Conservation (phyloP, 2,113 vertebrate genomes). For the Pandion haliaetus region DNA sequence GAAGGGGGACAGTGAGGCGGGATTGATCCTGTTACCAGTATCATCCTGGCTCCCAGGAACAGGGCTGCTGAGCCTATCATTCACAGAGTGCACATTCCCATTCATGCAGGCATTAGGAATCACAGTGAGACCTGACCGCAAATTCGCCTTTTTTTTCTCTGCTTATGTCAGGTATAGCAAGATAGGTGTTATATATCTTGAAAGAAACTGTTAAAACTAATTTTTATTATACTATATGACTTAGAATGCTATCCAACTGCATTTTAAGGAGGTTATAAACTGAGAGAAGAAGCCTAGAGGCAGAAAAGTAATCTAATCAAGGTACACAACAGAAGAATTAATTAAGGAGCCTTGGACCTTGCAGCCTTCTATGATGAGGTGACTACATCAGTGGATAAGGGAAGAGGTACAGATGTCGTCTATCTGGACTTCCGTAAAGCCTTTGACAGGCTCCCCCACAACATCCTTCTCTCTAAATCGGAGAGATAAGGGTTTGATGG, state of each 20-base stretch:
- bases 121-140: not conserved
- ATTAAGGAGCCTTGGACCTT: not conserved
- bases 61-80: not conserved
- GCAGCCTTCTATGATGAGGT: not conserved
- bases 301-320: slow-evolving; percentile 37
- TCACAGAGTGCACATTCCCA: accelerated
- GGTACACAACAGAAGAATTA: slow-evolving; percentile 6
- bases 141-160: accelerated
- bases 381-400: not conserved
- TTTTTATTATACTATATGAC: not conserved
- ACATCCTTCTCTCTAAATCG: accelerated
- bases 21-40: not conserved
- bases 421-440: not conserved
- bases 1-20: not conserved
- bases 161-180: accelerated
- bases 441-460: not conserved
- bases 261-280: not conserved
- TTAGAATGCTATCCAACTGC: not conserved
- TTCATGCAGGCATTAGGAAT: not conserved
- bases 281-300: not conserved
- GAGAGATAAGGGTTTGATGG: not conserved
- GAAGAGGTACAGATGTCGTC: not conserved
- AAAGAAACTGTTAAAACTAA: not conserved
- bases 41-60: not conserved
- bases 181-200: not conserved